Conservation (phyloP, 2,888 invertebrate genomes). For the Deilephila porcellus region DNA sequence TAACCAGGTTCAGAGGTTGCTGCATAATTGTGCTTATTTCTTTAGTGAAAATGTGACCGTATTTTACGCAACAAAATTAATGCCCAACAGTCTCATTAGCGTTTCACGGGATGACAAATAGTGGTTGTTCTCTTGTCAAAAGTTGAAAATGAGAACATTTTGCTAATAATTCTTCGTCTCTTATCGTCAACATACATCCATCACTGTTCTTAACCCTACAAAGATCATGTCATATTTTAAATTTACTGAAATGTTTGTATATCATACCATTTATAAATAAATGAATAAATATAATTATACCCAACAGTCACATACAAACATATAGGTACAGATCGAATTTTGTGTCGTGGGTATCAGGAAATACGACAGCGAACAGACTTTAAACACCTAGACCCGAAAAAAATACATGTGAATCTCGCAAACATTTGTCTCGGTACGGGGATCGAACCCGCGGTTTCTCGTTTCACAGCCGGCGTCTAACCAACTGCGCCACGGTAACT, state of each 20-base stretch:
- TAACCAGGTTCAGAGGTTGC: not conserved
- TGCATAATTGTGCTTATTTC: constrained; percentile 8
- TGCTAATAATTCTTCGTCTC: constrained; percentile 10
- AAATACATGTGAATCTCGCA: too few relatives aligned
- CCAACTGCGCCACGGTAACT: too few relatives aligned
- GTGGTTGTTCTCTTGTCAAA: not conserved
- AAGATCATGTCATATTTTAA: not conserved
- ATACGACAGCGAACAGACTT: too few relatives aligned
- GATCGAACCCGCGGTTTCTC: too few relatives aligned
- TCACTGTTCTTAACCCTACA: not conserved
- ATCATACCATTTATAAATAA: not conserved
- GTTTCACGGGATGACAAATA: constrained; percentile 1
- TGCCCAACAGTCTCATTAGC: constrained; percentile 15
- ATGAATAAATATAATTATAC: too few relatives aligned
- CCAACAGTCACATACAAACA: too few relatives aligned
- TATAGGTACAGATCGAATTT: too few relatives aligned
- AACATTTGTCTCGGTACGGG: too few relatives aligned
- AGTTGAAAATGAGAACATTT: constrained; percentile 3
- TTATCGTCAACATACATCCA: not conserved
- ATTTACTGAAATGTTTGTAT: not conserved
- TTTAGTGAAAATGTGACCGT: constrained; percentile 15
- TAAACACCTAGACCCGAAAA: too few relatives aligned
- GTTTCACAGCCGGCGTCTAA: too few relatives aligned
- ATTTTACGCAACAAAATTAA: constrained; percentile 21
- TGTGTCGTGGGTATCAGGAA: too few relatives aligned